Evolutionary conservation across 2,113 vertebrate species (phyloP).

Genomic region (Austrofundulus limnaeus): DNA sequence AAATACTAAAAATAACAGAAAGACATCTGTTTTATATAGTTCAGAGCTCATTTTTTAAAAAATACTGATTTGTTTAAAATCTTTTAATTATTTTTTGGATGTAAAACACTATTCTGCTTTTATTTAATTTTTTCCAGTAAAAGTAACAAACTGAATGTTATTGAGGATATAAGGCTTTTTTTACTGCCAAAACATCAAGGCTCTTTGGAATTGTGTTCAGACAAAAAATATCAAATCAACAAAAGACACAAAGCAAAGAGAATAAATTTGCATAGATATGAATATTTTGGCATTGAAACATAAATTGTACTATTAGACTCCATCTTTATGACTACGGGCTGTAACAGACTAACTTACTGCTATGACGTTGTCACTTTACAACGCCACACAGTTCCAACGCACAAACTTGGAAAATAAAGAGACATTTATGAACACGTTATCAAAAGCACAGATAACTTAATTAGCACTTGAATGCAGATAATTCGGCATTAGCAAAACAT

Average conservation of each 20-base stretch:
- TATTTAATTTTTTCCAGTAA: constrained; percentile 23
- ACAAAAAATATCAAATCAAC: background rate
- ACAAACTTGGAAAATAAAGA: constrained; percentile 25
- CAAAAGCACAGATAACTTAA: constrained; percentile 54
- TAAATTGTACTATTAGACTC: constrained; percentile 5
- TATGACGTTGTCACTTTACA: background rate
- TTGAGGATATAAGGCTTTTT: constrained; percentile 5
- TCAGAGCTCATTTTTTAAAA: constrained; percentile 52
- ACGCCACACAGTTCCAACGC: constrained; percentile 33
- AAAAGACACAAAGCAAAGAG: constrained; percentile 19
- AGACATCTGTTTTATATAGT: constrained; percentile 54
- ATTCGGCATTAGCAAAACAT: constrained; percentile 49
- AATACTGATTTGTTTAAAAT: constrained; percentile 5
- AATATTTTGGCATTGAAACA: constrained; percentile 24
- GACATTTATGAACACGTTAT: constrained; percentile 36
- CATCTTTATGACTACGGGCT: background rate
- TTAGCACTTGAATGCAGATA: constrained; percentile 31
- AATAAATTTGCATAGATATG: constrained; percentile 36
- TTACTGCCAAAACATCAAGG: background rate
- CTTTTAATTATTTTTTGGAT: constrained; percentile 3
- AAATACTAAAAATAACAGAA: constrained; percentile 35
- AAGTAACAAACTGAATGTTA: constrained; percentile 12
- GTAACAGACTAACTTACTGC: constrained; percentile 28
- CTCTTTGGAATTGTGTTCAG: constrained; percentile 6
- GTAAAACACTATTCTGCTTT: constrained; percentile 18